Base-by-base conservation (phyloP, 2,797 vertebrate genomes). In the Mastacembelus armatus region DNA sequence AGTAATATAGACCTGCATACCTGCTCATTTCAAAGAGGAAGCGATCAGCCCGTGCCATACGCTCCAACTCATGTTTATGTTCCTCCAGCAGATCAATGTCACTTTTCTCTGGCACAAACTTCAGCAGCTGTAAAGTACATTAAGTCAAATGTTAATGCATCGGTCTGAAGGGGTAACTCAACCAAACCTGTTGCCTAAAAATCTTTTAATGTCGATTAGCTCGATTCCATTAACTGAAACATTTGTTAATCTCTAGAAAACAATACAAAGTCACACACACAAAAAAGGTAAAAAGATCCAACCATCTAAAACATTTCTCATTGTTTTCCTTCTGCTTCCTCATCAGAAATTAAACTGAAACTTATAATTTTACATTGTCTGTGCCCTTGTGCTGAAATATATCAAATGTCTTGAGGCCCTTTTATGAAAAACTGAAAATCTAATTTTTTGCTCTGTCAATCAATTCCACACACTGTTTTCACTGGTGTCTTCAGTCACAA, bases 21-120 rank as follows among this genome's bases (percentile, higher is more conserved):
- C 97, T 96, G 97, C 97, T 99, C 97, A 99, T 99, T 70, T 99
- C 97, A 33, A 93, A 99, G 58, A 99, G 95, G 91, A 99, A 99
- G 85, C 97, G 96, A 84, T 99, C 97, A 0, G 97, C 97, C 0
- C 97, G 93, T 21, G 97, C 97, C 97, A 99, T 99, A 42, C 97
- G 94, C 57, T 99, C 97, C 1, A 97, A 94, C 90, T 99, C 97
- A 0, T 99, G 97, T 67, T 96, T 98, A 90, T 98, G 97, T 67
- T 98, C 97, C 87, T 98, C 97, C 77, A 99, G 81, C 5, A 99
- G 92, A 81, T 99, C 97, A 0, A 95, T 89, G 55, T 99, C 97
- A 0, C 97, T 96, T 90, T 98, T 99, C 85, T 99, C 97, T 0
- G 97, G 97, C 81, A 98, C 74, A 0, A 99, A 99, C 86, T 98